Base-by-base conservation (phyloP, 2,888 invertebrate species). In the Drosophila atripex region DNA sequence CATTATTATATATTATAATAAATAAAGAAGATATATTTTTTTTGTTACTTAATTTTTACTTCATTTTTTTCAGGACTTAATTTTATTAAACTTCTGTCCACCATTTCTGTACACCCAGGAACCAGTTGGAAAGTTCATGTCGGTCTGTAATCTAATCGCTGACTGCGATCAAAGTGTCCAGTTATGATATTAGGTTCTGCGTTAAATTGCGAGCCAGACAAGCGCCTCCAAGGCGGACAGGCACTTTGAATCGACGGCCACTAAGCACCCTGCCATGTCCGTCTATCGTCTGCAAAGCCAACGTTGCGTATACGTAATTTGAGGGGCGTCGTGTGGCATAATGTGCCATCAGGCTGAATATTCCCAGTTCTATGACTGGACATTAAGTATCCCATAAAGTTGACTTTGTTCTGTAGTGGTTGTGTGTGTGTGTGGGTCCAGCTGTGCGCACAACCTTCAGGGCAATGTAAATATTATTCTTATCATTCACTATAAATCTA, bases 401-500 rank as follows among this genome's bases (percentile, higher is more conserved):
- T 83, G 74, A 78, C 83, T 70, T 70, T 71, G 50, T 55, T 5
- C 21, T 11, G 23, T 39, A 12, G 45, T 58, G 32, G n/a, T 8
- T 49, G 11, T 54, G 35, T 23, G 23, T 28, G 30, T 54, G 45
- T 49, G n/a, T 14, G 50, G 21, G 46, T 54, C 41, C 65, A 35
- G 58, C 50, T 64, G 54, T 66, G 50, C 60, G 54, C 49, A 50
- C 52, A 66, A 76, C 85, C 80, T 86, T 68, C 64, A 77, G 86
- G 58, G 86, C 79, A 77, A 71, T 80, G 88, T 88, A 86, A 88
- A 87, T 87, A 86, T 88, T 88, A 77, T 77, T 77, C 84, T 84
- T 86, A 87, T 87, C 86, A 76, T 78, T 76, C 64, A 74, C 85
- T 71, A 88, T 88, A 87, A 88, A 87, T 85, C 84, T 85, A 86